These are phyloP conservation scores for Brachyptera putata DNA, from an alignment of 2,888 invertebrate species.

Conservation along the genomic window DNA sequence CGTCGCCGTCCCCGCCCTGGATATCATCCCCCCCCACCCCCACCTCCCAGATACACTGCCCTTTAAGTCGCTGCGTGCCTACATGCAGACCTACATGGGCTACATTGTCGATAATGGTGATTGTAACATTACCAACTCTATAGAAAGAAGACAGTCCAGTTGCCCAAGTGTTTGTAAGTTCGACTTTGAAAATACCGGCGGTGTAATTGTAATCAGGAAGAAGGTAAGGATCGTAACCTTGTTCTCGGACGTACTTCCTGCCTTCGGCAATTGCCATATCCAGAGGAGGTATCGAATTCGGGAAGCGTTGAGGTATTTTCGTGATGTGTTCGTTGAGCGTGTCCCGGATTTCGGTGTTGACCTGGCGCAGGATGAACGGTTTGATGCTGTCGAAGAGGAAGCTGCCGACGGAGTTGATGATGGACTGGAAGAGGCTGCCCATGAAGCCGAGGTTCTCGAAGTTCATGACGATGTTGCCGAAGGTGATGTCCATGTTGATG, in stretches of 20 bases:
- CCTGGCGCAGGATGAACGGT: slow-evolving; percentile 73
- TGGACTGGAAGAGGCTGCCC: slow-evolving; percentile 63
- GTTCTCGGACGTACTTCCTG: slow-evolving; percentile 60
- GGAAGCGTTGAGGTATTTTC: slow-evolving; percentile 67
- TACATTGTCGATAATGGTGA: slow-evolving; percentile 54
- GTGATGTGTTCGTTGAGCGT: slow-evolving; percentile 71
- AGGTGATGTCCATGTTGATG: slow-evolving; percentile 74
- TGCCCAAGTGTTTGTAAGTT: slow-evolving; percentile 70
- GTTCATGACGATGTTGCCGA: slow-evolving; percentile 70
- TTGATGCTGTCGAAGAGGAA: slow-evolving; percentile 84
- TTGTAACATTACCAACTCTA: slow-evolving; percentile 71
- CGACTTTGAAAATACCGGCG: slow-evolving; percentile 63
- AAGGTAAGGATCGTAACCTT: slow-evolving; percentile 69
- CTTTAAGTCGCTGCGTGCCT: slow-evolving; percentile 74
- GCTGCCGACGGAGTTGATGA: slow-evolving; percentile 76
- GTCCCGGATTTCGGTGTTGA: slow-evolving; percentile 66
- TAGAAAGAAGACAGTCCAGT: slow-evolving; percentile 77
- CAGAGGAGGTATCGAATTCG: slow-evolving; percentile 80
- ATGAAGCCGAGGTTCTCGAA: slow-evolving; percentile 79
- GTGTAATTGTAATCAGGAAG: slow-evolving; percentile 69
- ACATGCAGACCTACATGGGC: slow-evolving; percentile 62
- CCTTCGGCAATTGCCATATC: slow-evolving; percentile 77
- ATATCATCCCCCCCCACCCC: slow-evolving; percentile 60
- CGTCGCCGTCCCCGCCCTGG: slow-evolving; percentile 65
- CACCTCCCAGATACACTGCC: slow-evolving; percentile 75